A percentile compares a stretch with the other conserved stretches of the same genome.
phyloP scores from a whole-genome alignment of 2,888 invertebrate genomes.

The Ennomos fuscantarius region DNA sequence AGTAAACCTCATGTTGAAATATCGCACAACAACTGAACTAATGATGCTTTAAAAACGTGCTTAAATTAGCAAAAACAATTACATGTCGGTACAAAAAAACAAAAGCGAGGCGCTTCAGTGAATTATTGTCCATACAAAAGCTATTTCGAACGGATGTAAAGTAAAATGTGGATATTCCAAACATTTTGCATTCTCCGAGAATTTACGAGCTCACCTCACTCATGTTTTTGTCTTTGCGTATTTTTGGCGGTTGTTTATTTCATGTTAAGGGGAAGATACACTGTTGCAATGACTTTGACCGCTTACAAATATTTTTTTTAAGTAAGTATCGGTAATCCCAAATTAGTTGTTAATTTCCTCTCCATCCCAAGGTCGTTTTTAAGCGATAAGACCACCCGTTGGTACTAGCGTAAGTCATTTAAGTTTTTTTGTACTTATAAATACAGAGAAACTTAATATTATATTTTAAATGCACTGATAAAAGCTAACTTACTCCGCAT shows the following conservation, averaged over 20 bases:
- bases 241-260: conserved; percentile 27
- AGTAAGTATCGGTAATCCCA: too few species aligned
- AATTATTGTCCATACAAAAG: conserved; percentile 35
- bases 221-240: conserved; percentile 39
- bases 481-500: too few species aligned
- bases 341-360: too few species aligned
- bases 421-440: too few species aligned
- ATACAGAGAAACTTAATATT: too few species aligned
- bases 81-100: conserved; percentile 6
- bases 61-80: not conserved
- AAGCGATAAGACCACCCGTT: too few species aligned
- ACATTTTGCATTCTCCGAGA: conserved; percentile 49
- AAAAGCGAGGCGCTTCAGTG: conserved; percentile 18
- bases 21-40: too few species aligned
- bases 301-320: too few species aligned
- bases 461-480: too few species aligned
- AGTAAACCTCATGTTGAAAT: too few species aligned
- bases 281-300: not conserved
- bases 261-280: conserved; percentile 12
- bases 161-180: conserved; percentile 41
- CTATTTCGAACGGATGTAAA: conserved; percentile 45
- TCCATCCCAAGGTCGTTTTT: too few species aligned
- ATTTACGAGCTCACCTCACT: conserved; percentile 47
- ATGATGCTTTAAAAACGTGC: not conserved
- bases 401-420: too few species aligned